phyloP scores from a whole-genome alignment of 1,140 invertebrate species.

The Propsilocerus akamusi region DNA sequence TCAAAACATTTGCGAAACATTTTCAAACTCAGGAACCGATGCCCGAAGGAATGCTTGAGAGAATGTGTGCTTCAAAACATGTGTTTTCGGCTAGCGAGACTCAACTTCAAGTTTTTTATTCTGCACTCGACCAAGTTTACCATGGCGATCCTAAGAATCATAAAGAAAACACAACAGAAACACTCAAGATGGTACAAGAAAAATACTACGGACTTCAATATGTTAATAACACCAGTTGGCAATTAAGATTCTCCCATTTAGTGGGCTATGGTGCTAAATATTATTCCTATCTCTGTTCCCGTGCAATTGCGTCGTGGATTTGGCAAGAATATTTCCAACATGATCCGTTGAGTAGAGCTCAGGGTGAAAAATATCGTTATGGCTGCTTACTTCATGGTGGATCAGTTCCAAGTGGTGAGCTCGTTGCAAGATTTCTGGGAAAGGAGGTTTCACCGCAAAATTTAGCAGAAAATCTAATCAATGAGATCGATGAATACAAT shows the following conservation, averaged over 20 bases:
- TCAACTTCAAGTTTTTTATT: conserved; percentile 80
- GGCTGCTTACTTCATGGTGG: conserved; percentile 79
- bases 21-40: conserved; percentile 77
- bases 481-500: conserved; percentile 31
- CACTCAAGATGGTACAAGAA: conserved; percentile 61
- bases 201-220: conserved; percentile 75
- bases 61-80: conserved; percentile 65
- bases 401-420: conserved; percentile 49
- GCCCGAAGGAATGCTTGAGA: conserved; percentile 52
- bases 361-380: conserved; percentile 56
- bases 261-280: conserved; percentile 97
- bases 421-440: conserved; percentile 55
- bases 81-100: conserved; percentile 79
- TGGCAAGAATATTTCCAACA: conserved; percentile 77
- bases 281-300: conserved; percentile 90
- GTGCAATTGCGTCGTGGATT: conserved; percentile 80
- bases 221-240: conserved; percentile 84
- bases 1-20: conserved; percentile 76
- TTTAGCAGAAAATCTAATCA: conserved; percentile 33
- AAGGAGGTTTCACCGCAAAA: conserved; percentile 40
- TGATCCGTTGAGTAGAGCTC: conserved; percentile 58
- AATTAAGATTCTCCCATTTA: conserved; percentile 88
- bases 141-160: conserved; percentile 40
- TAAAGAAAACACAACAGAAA: conserved; percentile 46
- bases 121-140: conserved; percentile 75